phyloP scores from a whole-genome alignment of 2,797 vertebrate species.

The Tangara arthus region DNA sequence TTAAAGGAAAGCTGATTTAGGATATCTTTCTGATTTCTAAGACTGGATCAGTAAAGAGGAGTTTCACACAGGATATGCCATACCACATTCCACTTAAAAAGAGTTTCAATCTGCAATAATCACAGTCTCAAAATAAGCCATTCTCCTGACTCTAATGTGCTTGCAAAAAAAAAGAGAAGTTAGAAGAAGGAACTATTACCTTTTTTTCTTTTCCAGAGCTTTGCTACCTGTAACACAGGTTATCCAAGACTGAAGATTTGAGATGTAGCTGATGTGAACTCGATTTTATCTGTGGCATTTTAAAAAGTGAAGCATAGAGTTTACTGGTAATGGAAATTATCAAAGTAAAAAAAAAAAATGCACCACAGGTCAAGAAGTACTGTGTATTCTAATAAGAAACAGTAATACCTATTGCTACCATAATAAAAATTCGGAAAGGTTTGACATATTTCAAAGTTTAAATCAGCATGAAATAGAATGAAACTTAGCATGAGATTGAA shows the following conservation, averaged over 20 bases:
- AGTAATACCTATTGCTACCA: neutral
- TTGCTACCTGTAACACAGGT: neutral
- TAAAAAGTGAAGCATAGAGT: neutral
- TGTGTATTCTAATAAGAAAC: neutral
- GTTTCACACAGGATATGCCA: neutral
- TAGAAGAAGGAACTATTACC: neutral
- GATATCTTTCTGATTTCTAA: neutral
- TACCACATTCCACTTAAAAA: neutral
- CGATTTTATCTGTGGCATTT: neutral
- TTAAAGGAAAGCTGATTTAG: neutral
- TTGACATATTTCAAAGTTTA: neutral
- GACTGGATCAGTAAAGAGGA: neutral
- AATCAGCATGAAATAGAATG: neutral
- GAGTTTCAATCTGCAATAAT: neutral
- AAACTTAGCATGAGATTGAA: neutral
- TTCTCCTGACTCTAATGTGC: neutral
- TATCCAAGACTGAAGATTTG: neutral
- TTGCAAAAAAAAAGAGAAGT: neutral
- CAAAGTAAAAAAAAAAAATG: neutral
- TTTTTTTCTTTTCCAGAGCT: neutral
- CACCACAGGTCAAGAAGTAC: neutral
- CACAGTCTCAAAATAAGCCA: neutral
- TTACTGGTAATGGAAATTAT: neutral
- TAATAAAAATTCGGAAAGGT: neutral
- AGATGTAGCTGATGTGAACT: neutral